Base-by-base conservation (phyloP, 2,113 vertebrate genomes). In the Engraulis encrasicolus region DNA sequence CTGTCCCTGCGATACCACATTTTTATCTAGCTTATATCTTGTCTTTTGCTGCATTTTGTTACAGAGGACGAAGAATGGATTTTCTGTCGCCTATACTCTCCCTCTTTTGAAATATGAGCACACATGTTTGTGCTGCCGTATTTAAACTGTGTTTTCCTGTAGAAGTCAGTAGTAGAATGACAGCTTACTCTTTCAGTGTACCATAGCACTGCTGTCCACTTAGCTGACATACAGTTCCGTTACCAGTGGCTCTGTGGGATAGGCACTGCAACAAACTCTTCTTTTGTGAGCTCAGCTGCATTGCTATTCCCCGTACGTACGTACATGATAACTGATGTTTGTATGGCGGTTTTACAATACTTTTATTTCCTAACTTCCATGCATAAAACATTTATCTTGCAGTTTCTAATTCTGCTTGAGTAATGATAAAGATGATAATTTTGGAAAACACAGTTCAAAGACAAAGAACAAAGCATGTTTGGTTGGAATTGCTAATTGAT, bases 111-210 rank as follows among this genome's bases (percentile, higher is more conserved):
- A 94, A 94, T 95, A 92, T 91, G 89, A 91, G 19, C 91, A 89
- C 92, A 82, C 90, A 85, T 1, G 37, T 81, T 2, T 38, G 31
- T 89, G 87, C 85, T 88, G 88, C 92, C 91, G 91, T 93, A 92
- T 93, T 93, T 91, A 86, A 85, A 88, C 86, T 86, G 92, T 94
- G 91, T 93, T 94, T 93, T 94, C 91, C 92, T 89, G 81, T 80
- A 77, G 80, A 86, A 88, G 78, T 79, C 80, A 85, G 61, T 50
- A 6, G 40, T 48, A 78, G 6, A 40, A 71, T 85, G 45, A 77
- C 38, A 74, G 66, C 66, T 74, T 74, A 74, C 5, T 74, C 66
- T 74, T 4, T 74, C 66, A 74, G 58, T 66, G 9, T 31, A 66
- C 23, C 58, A 66, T 23, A 66, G 58, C n/a, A 4, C 66, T 34